These are phyloP conservation scores for Thalassaphorura encarpata DNA, from an alignment of 1,140 invertebrate genomes.

Conservation along the genomic window DNA sequence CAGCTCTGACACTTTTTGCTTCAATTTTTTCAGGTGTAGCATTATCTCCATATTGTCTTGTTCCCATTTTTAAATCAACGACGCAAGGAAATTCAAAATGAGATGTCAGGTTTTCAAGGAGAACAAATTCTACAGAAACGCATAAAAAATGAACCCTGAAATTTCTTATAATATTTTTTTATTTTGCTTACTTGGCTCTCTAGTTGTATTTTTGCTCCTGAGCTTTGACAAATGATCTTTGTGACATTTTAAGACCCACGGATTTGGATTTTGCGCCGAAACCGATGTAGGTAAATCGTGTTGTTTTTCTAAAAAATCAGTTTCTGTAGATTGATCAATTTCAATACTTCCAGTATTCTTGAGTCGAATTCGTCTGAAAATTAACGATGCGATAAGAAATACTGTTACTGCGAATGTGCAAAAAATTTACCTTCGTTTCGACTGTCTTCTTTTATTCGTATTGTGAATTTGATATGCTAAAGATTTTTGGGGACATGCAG, in stretches of 20 bases:
- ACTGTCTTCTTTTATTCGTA: constrained; percentile 21
- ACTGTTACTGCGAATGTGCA: neutral
- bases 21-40: constrained; percentile 46
- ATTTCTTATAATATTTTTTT: constrained; percentile 41
- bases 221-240: constrained; percentile 37
- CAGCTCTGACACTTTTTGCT: constrained; percentile 48
- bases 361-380: constrained; percentile 37
- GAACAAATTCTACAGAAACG: constrained; percentile 45
- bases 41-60: constrained; percentile 51
- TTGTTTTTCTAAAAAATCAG: constrained; percentile 14
- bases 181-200: neutral
- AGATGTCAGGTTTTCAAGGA: constrained; percentile 51
- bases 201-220: neutral
- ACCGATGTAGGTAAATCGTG: neutral
- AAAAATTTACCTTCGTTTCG: too few species aligned
- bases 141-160: constrained; percentile 42
- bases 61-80: constrained; percentile 57
- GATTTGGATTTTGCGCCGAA: constrained; percentile 38
- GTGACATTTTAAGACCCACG: constrained; percentile 49
- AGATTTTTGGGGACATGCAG: constrained; percentile 38
- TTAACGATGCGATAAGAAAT: constrained; percentile 9
- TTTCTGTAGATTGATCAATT: constrained; percentile 39
- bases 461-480: constrained; percentile 24
- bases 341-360: constrained; percentile 40
- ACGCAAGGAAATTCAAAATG: constrained; percentile 44